Base-by-base conservation (phyloP, 2,888 invertebrate genomes). In the Cryptus viduatorius region DNA sequence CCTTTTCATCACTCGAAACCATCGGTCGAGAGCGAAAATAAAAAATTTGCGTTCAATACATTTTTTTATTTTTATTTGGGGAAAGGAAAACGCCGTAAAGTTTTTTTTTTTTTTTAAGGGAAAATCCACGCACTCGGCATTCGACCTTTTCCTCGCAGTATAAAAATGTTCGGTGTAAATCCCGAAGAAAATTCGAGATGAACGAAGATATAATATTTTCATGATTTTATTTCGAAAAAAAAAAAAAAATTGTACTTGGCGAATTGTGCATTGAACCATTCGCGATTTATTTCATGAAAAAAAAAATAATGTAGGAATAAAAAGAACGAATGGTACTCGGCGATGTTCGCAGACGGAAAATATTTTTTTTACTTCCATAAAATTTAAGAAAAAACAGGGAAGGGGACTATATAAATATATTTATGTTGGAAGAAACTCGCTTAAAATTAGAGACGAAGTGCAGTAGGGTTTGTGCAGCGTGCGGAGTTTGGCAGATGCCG, bases 401-500 rank as follows among this genome's bases (percentile, higher is more conserved):
- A 7, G 37, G 37, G 1, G 42, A 42, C 10, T 3, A 16, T 65
- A 42, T 46, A 48, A 48, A 37, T 50, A 42, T 50, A 65, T 65
- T 65, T 76, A 65, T 76, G 19, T 53, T 76, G 29, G 24, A 0
- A 76, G 65, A 50, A 65, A 24, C 42, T 42, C 37, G 37, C 14
- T 50, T 65, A 16, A 75, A 50, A 48, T 53, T 65, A n/a, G n/a
- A 48, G 50, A 42, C 48, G 78, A 69, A 84, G 65, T 65, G 65
- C 78, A 37, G 37, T 24, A 42, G 64, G 24, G 61, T 29, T 37
- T 24, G 71, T 24, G 50, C 73, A 42, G 50, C 10, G 19, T 24
- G 53, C 65, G 69, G 42, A 68, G 72, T 84, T 75, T 65, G 81
- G 78, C 81, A 82, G 73, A 84, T 81, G 81, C 48, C 29, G 50